phyloP scores from a whole-genome alignment of 2,888 invertebrate genomes.

The Tipula vernalis region DNA sequence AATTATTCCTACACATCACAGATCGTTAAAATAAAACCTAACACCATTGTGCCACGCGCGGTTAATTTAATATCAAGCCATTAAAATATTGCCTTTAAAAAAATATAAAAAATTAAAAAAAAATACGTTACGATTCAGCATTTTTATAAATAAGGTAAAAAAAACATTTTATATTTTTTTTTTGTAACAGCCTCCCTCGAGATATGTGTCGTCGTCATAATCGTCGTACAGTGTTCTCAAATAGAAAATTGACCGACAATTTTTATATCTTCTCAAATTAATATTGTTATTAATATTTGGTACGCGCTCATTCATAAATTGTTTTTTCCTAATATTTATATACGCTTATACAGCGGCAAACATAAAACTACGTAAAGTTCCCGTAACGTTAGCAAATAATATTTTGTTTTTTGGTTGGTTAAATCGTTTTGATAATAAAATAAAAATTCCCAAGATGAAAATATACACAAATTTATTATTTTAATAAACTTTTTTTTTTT shows the following conservation, averaged over 20 bases:
- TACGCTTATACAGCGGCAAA: not conserved
- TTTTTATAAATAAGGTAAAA: not conserved
- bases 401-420: not conserved
- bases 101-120: not conserved
- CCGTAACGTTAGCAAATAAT: not conserved
- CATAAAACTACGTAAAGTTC: not conserved
- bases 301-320: not conserved
- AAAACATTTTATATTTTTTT: not conserved
- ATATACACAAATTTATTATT: not conserved
- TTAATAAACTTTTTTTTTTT: not conserved
- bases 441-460: not conserved
- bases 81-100: not conserved
- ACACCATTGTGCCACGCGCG: not conserved
- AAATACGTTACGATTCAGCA: not conserved
- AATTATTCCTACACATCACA: not conserved
- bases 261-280: not conserved
- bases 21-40: not conserved
- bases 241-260: not conserved
- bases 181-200: not conserved
- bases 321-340: not conserved
- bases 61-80: not conserved
- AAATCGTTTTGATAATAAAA: not conserved
- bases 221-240: not conserved
- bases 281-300: not conserved
- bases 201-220: not conserved